Evolutionary conservation across 1,140 invertebrate genomes (phyloP).

Genomic region (Littorina saxatilis): DNA sequence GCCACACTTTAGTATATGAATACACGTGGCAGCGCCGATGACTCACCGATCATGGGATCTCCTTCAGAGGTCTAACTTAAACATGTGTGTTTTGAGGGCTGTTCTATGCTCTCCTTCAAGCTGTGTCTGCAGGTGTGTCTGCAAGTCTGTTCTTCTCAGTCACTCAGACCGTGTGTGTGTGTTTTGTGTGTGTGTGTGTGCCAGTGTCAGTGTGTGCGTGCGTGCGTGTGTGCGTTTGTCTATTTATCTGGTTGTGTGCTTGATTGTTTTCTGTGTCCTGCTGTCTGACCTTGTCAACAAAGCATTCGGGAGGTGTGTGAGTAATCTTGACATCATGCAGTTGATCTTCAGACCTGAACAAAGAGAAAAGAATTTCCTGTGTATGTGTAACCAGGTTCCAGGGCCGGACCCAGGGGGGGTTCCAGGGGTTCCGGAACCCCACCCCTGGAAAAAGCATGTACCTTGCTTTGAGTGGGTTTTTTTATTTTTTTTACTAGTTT

Average conservation of each 20-base stretch:
- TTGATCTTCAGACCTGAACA: conserved; percentile 66
- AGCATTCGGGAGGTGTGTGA: conserved; percentile 63
- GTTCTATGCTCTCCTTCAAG: no score
- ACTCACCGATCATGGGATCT: no score
- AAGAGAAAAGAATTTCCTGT: background rate
- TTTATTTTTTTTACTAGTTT: background rate
- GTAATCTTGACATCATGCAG: conserved; percentile 65
- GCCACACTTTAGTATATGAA: no score
- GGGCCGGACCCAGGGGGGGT: no score
- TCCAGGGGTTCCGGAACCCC: background rate
- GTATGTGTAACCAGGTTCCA: background rate
- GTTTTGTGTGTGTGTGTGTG: background rate
- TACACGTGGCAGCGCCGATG: no score
- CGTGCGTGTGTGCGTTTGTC: background rate
- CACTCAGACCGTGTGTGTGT: background rate
- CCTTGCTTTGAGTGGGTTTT: background rate
- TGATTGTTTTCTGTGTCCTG: background rate
- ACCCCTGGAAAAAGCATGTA: no score
- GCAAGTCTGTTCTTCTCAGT: background rate
- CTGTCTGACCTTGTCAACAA: conserved; percentile 64
- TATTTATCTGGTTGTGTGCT: background rate
- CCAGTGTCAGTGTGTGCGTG: background rate
- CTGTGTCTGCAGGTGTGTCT: background rate
- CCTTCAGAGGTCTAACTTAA: no score
- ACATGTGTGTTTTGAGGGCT: no score